A percentile compares a stretch with the other conserved stretches of the same genome.
Evolutionary conservation across 2,888 invertebrate species (phyloP).

Genomic region (Amphipyra tragopoginis): DNA sequence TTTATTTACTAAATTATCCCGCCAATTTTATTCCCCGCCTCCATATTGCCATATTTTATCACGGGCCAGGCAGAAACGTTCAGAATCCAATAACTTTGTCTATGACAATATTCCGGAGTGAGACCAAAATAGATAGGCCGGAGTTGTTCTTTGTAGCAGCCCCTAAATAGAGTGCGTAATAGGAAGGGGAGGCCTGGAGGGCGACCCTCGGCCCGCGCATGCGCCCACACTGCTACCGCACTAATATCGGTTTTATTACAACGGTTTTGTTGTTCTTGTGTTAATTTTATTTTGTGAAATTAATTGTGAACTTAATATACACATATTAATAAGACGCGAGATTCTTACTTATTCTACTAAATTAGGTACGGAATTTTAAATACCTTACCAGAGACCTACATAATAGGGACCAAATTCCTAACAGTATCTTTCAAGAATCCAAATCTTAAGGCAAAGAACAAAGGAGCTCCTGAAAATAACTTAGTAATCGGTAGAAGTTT

Average conservation of each 20-base stretch:
- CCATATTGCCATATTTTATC: constrained; percentile 61
- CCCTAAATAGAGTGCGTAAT: constrained; percentile 90
- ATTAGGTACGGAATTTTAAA: constrained; percentile 1
- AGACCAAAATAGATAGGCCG: constrained; percentile 87
- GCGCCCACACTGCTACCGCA: constrained; percentile 70
- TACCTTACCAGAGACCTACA: neutral
- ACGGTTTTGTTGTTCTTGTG: constrained; percentile 80
- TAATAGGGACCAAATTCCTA: too few relatives aligned
- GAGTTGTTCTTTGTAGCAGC: constrained; percentile 87
- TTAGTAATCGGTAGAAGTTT: constrained; percentile 9
- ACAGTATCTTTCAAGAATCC: too few relatives aligned
- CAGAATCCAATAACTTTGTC: constrained; percentile 83
- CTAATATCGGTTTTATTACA: constrained; percentile 87
- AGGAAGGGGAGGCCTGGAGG: constrained; percentile 83
- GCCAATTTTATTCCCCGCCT: constrained; percentile 61
- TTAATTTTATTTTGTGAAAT: constrained; percentile 66
- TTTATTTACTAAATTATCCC: constrained; percentile 51
- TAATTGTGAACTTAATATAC: constrained; percentile 44
- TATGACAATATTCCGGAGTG: constrained; percentile 83
- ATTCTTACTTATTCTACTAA: constrained; percentile 13
- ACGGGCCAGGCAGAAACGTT: constrained; percentile 63
- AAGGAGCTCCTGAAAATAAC: constrained; percentile 17
- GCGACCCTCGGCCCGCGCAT: constrained; percentile 79
- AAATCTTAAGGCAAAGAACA: constrained; percentile 19
- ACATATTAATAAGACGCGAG: constrained; percentile 25